Percentiles rank a stretch among this genome's conserved stretches.
Evolutionary conservation across 2,797 vertebrate species (phyloP).

Genomic region (Spinus pinus): DNA sequence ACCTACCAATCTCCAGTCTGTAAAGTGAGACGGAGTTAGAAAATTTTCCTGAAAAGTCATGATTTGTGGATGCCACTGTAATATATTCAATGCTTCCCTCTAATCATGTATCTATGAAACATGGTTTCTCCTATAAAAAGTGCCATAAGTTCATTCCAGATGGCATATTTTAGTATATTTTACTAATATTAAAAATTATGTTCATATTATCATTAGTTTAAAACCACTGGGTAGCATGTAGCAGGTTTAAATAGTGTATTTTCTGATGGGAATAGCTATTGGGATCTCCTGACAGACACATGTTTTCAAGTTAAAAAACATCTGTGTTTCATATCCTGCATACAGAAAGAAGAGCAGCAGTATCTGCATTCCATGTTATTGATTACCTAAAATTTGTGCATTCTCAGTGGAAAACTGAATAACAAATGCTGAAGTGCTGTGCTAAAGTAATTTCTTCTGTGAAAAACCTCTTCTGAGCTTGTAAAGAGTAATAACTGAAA

Average conservation of each 20-base stretch:
- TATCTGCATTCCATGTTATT: background rate
- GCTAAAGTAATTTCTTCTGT: background rate
- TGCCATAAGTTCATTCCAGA: background rate
- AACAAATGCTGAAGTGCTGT: background rate
- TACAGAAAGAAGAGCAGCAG: background rate
- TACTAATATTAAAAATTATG: background rate
- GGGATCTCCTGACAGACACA: background rate
- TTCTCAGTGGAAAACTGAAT: background rate
- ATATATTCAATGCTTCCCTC: background rate
- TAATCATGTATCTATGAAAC: background rate
- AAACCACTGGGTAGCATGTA: background rate
- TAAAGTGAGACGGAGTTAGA: background rate
- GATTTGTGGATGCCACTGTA: background rate
- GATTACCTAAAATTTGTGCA: background rate
- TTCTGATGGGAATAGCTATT: background rate
- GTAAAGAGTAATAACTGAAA: background rate
- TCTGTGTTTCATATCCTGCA: background rate
- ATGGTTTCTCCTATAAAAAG: background rate
- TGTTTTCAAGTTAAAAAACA: background rate
- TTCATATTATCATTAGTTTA: background rate
- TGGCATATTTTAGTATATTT: background rate
- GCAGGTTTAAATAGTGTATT: background rate
- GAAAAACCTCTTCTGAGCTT: background rate
- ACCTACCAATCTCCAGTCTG: background rate
- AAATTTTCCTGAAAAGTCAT: background rate